Conservation (phyloP, 2,113 vertebrate species). For the Benitochromis conjunctus region DNA sequence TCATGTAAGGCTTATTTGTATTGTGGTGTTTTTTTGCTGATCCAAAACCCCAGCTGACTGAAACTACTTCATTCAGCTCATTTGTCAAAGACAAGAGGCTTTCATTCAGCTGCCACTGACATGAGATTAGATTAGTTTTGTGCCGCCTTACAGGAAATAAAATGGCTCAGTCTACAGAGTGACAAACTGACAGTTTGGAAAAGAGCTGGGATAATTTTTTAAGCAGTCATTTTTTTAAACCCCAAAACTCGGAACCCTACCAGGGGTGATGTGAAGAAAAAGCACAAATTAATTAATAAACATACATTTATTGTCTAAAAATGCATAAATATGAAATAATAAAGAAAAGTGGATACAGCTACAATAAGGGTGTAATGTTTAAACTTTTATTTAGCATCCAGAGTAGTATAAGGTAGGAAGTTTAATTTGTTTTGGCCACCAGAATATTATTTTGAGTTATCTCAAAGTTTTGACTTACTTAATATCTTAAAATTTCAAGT, state of each 20-base stretch:
- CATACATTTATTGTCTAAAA: background rate
- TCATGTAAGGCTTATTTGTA: background rate
- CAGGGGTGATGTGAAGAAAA: background rate
- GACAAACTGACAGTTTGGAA: background rate
- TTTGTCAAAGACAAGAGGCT: constrained; percentile 16
- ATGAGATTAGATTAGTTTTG: constrained; percentile 12
- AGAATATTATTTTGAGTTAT: background rate
- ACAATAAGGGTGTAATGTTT: background rate
- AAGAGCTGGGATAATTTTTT: background rate
- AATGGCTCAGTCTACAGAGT: background rate
- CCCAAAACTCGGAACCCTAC: background rate
- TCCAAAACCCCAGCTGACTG: background rate
- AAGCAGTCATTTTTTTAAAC: background rate
- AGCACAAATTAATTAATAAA: background rate
- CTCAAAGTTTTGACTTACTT: background rate
- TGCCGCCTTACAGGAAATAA: background rate
- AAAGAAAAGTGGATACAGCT: background rate
- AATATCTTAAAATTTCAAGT: background rate
- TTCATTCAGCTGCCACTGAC: background rate
- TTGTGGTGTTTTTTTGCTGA: background rate
- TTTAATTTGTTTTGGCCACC: background rate
- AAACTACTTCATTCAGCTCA: background rate
- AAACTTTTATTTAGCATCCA: background rate
- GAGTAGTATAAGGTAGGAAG: background rate
- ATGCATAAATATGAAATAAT: background rate